Base-by-base conservation (phyloP, 2,888 invertebrate genomes). In the Brachylomia viminalis region DNA sequence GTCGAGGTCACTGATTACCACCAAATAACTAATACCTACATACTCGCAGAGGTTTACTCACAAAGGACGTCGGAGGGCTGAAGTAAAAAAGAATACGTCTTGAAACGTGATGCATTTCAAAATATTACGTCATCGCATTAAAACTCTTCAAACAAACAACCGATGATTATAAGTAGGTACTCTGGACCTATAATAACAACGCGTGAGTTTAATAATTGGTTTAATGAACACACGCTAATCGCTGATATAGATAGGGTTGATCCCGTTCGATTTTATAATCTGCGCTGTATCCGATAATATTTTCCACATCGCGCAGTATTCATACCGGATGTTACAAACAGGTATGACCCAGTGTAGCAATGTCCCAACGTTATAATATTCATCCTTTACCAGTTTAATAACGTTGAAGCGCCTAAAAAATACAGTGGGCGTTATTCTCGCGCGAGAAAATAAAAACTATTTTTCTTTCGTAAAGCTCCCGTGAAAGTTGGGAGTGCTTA, bases 401-500 rank as follows among this genome's bases (percentile, higher is more conserved):
- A 87, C 85, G 84, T 79, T 89, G 85, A 84, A 85, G 83, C 72
- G 72, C 79, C 86, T 86, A 89, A 85, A 87, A 85, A 88, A 90
- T 85, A 87, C 85, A 84, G 85, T 81, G 84, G 82, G 79, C 83
- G 77, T 85, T 88, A 85, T 85, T 78, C 59, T 54, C 15, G 52
- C 56, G 72, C 67, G 77, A 82, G 83, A 76, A 83, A 89, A 88
- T 87, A 88, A 88, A 87, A 89, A 87, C 88, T 86, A 87, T 88
- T 91, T 90, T 84, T 86, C 86, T 88, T 86, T 83, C 82, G 77
- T 85, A 86, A 88, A 88, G 86, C 86, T 82, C 82, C 82, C 78
- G 76, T 75, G 79, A 80, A 86, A 87, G 83, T 89, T 85, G 85
- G 85, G 87, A 88, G 90, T 89, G 89, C 90, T 92, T 90, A 92